A percentile compares a stretch with the other conserved stretches of the same genome.
Conservation (phyloP, 2,797 vertebrate genomes). For the Myotis myotis region DNA sequence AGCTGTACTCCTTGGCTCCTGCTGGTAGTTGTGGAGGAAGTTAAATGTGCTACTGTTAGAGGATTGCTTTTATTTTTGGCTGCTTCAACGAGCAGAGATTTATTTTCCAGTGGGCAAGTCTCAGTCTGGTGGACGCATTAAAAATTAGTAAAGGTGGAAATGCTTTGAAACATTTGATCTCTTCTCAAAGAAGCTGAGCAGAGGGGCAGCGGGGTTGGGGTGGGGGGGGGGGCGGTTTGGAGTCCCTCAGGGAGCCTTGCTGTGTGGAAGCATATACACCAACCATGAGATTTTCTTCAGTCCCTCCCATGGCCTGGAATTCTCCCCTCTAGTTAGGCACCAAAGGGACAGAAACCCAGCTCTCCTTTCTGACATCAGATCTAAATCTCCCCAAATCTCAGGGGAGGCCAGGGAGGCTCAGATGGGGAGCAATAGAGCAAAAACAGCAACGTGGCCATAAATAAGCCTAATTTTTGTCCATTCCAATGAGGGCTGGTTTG, state of each 20-base stretch:
- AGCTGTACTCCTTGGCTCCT: conserved; percentile 38
- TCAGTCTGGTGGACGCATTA: conserved; percentile 74
- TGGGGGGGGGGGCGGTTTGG: neutral
- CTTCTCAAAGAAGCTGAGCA: conserved; percentile 58
- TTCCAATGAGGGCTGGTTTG: neutral
- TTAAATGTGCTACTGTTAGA: conserved; percentile 63
- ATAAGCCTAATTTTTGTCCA: conserved; percentile 35
- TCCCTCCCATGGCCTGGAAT: conserved; percentile 47
- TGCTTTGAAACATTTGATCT: conserved; percentile 76
- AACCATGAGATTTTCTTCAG: conserved; percentile 61
- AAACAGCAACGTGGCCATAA: neutral
- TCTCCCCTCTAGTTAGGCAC: conserved; percentile 54
- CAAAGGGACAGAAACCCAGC: neutral
- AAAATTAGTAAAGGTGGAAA: conserved; percentile 78
- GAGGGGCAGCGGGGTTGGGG: neutral
- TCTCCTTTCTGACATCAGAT: conserved; percentile 65
- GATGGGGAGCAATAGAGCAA: neutral
- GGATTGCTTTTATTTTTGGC: conserved; percentile 67
- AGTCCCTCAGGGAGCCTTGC: conserved; percentile 53
- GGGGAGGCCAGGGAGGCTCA: neutral
- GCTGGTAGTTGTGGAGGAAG: conserved; percentile 48
- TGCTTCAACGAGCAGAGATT: conserved; percentile 45
- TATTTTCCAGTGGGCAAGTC: conserved; percentile 64
- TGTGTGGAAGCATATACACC: conserved; percentile 47
- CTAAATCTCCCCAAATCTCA: conserved; percentile 52